These are phyloP conservation scores for Gila robusta DNA, from an alignment of 2,797 vertebrate genomes.

Conservation along the genomic window DNA sequence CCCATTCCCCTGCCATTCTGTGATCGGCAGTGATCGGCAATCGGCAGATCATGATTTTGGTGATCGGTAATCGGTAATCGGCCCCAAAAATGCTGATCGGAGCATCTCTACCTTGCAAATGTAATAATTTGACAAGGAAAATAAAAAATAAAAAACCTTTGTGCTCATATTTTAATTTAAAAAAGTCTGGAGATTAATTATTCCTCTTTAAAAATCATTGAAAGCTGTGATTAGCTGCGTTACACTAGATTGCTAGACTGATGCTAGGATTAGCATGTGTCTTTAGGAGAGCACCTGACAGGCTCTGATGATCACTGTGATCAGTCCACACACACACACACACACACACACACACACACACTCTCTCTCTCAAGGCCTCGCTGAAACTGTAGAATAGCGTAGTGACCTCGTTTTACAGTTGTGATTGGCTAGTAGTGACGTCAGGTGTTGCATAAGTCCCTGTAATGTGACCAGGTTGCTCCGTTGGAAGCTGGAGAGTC, in stretches of 20 bases:
- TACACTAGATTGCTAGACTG: constrained; percentile 42
- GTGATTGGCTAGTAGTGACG: constrained; percentile 63
- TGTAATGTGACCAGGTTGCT: constrained; percentile 38
- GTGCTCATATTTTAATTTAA: background rate
- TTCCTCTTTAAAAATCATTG: background rate
- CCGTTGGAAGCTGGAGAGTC: constrained; percentile 17
- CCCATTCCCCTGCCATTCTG: too few relatives aligned
- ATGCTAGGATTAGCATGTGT: constrained; percentile 42
- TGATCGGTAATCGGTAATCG: too few relatives aligned
- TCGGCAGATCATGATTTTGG: too few relatives aligned
- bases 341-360: constrained; percentile 8
- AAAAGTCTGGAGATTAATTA: background rate
- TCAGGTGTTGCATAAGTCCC: constrained; percentile 51
- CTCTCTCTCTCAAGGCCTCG: constrained; percentile 21
- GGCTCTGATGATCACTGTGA: constrained; percentile 43
- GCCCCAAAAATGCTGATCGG: too few relatives aligned
- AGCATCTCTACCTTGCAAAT: too few relatives aligned
- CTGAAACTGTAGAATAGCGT: constrained; percentile 66
- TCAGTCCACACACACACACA: constrained; percentile 29
- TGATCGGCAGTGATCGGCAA: too few relatives aligned
- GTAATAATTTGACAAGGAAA: background rate
- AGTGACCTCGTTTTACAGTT: constrained; percentile 55
- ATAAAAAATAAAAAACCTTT: background rate
- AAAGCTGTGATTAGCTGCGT: constrained; percentile 7
- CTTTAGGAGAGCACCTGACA: constrained; percentile 31